Evolutionary conservation across 1,140 invertebrate species (phyloP), one percentile per base, ranked within the genome.

Genomic region (Pseudomyrmex flavicornis): DNA sequence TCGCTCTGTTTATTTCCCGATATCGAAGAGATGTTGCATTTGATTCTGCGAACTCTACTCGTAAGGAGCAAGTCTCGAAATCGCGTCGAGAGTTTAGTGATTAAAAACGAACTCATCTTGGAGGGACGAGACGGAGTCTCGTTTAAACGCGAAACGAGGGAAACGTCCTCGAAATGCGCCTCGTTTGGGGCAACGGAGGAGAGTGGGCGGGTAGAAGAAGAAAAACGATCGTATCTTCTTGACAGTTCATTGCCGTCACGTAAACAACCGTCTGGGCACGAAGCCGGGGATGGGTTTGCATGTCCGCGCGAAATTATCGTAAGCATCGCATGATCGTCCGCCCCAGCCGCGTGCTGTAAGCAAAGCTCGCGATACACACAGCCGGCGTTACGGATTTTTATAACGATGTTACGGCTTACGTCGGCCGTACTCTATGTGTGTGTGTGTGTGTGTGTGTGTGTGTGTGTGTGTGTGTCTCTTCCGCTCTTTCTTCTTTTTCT

Each of bases 191-290:
- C 26, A 44, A 46, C 46, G 20, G 35, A 58, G 48, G 76, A 58
- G 76, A 48, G 15, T 58, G 56, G 76, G 54, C 65, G 76, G 54
- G 17, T 58, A 70, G n/a, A n/a, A 70, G 66, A 59, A 35, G 35
- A 35, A 35, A 35, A 35, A 80, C 66, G 76, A 80, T 83, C 82
- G 73, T 83, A 83, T 83, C 82, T 83, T 12, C 73, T 77, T 77
- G 82, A 83, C 82, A 83, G 82, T 83, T 83, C 73, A 66, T 76
- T 77, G 82, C 82, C 73, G 82, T 83, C 82, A 83, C 82, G 82
- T 83, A 83, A 83, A 83, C 82, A 83, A 66, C 82, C 52, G 52
- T 13, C 61, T 5, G 20, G 35, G 20, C 61, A 66, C 80, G 72
- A 77, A 77, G 50, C 35, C 62, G 20, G 62, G 73, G 73, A 58